Evolutionary conservation across 2,888 invertebrate genomes (phyloP), one percentile per base, ranked within the genome.

Genomic region (Spisula subtruncata): DNA sequence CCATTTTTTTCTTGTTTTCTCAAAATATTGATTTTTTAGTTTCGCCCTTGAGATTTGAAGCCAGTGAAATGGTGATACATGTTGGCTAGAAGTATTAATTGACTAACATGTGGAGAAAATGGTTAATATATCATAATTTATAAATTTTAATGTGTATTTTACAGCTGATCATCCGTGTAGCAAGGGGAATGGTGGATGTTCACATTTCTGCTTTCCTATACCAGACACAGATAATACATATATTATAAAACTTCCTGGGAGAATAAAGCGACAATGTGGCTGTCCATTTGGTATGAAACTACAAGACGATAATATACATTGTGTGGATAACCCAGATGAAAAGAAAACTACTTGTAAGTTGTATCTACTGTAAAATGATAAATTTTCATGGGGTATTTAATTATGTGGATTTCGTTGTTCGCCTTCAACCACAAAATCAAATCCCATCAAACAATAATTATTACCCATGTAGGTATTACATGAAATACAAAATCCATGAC

Each of bases 171-270:
- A 99, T 96, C 99, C 99, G 0, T 99, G 99, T 95, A 97, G 98
- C 25, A 97, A 97, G 29, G 98, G 98, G 96, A 99, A 99, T 95
- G 99, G 99, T 0, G 98, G 98, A 92, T 99, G 99, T 96, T 98
- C 98, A 92, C 99, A 99, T 96, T 98, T 99, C 83, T 99, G 99
- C 96, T 99, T 99, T 96, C 98, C 99, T 0, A 97, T 99, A 0
- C 98, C 98, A 2, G 90, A 80, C 1, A 32, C 79, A 32, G 51
- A 90, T 93, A n/a, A 94, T 89, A 12, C n/a, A n/a, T n/a, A n/a
- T n/a, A n/a, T n/a, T n/a, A n/a, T n/a, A n/a, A n/a, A 91, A 95
- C 20, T 94, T 93, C 18, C 92, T 14, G 84, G 54, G n/a, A 84
- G 60, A 25, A 87, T 95, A 8, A 93, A 90, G 12, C 91, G 96